Percentiles rank a stretch among this genome's conserved stretches.
Conservation (phyloP, 2,797 vertebrate species). For the Halcyon chelicuti region DNA sequence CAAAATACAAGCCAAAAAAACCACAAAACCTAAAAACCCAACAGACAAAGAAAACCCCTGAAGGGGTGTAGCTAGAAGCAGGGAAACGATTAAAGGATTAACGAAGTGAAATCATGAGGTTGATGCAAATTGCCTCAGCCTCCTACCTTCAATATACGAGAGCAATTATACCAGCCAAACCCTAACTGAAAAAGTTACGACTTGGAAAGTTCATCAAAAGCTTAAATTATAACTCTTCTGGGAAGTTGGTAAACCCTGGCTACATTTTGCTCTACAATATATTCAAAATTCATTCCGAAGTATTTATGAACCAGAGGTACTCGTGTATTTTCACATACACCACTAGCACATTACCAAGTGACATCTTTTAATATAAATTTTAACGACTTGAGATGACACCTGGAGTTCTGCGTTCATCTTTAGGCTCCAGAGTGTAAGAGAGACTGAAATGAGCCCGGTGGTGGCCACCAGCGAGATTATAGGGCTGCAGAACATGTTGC, state of each 20-base stretch:
- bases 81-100: not conserved
- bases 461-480: not conserved
- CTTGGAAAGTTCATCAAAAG: not conserved
- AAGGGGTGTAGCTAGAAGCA: not conserved
- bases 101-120: not conserved
- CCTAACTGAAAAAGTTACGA: not conserved
- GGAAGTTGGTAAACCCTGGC: not conserved
- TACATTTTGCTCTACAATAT: not conserved
- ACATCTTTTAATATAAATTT: not conserved
- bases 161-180: not conserved
- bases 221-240: not conserved
- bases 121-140: not conserved
- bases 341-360: not conserved
- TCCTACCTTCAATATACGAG: not conserved
- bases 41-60: not conserved
- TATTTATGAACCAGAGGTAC: not conserved
- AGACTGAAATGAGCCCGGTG: not conserved
- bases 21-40: not conserved
- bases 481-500: not conserved
- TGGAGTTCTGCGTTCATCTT: not conserved
- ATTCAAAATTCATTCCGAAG: not conserved
- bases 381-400: not conserved
- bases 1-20: not conserved
- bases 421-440: not conserved
- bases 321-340: accelerated